Evolutionary conservation across 2,797 vertebrate species (phyloP).

Genomic region (Pipistrellus pygmaeus): DNA sequence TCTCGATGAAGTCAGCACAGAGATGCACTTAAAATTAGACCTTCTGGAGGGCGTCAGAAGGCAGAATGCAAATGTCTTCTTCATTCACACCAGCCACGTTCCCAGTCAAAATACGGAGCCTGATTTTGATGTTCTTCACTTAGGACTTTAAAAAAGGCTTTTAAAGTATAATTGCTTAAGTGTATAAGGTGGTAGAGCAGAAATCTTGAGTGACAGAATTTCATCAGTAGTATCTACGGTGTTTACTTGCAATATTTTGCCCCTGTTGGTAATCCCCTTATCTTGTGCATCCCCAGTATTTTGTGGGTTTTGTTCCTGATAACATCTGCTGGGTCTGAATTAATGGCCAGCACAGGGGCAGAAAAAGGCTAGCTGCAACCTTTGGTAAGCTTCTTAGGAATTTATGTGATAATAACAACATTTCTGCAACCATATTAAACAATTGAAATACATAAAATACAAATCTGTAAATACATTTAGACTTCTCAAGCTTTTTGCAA

Average conservation of each 20-base stretch:
- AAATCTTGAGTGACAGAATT: constrained; percentile 23
- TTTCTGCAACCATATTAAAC: constrained; percentile 46
- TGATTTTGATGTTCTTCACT: constrained; percentile 49
- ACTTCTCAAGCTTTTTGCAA: constrained; percentile 1
- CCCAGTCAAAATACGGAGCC: constrained; percentile 60
- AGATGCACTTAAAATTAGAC: background rate
- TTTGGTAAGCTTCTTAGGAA: constrained; percentile 1
- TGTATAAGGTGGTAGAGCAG: background rate
- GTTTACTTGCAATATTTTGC: background rate
- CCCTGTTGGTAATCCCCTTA: background rate
- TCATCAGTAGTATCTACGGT: background rate
- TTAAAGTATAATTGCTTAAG: background rate
- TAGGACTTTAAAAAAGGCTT: background rate
- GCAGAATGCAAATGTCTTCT: constrained; percentile 8
- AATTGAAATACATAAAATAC: background rate
- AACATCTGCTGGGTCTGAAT: constrained; percentile 13
- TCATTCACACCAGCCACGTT: constrained; percentile 20
- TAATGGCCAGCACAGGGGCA: background rate
- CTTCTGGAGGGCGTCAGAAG: background rate
- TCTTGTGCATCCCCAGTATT: background rate
- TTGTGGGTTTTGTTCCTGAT: background rate
- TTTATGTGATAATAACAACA: background rate
- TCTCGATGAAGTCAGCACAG: background rate
- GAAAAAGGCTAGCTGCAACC: constrained; percentile 21
- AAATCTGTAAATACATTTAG: constrained; percentile 48